These are phyloP conservation scores for Cossypha heuglini DNA, from an alignment of 2,797 vertebrate species.

Conservation along the genomic window DNA sequence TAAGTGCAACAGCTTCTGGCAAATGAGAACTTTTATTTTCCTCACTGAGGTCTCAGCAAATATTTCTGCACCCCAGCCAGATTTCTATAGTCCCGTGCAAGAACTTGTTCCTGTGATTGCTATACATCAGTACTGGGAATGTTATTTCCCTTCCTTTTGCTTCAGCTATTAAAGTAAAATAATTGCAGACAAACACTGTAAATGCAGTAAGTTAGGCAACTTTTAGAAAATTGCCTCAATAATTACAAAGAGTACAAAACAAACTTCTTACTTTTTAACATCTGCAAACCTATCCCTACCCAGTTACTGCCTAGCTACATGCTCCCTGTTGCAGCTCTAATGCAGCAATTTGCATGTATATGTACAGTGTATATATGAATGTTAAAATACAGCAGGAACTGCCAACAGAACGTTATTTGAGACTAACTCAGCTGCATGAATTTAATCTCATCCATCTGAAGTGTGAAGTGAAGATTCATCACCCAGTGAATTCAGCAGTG, in stretches of 20 bases:
- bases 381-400: neutral
- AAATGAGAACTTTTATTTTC: neutral
- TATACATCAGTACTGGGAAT: neutral
- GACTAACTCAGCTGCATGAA: neutral
- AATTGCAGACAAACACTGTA: neutral
- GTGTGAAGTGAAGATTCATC: neutral
- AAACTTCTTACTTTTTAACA: neutral
- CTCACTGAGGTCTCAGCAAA: neutral
- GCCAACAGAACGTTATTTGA: neutral
- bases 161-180: neutral
- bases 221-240: neutral
- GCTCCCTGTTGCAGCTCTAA: neutral
- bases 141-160: neutral
- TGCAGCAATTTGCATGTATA: neutral
- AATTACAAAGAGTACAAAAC: neutral
- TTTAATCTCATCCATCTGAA: neutral
- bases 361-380: fast-evolving
- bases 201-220: neutral
- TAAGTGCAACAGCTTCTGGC: neutral
- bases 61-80: neutral
- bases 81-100: neutral
- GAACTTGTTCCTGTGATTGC: neutral
- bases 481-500: neutral
- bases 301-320: neutral
- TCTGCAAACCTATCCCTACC: neutral